These are phyloP conservation scores for Cerastis leucographa DNA, from an alignment of 2,888 invertebrate species.

Conservation along the genomic window DNA sequence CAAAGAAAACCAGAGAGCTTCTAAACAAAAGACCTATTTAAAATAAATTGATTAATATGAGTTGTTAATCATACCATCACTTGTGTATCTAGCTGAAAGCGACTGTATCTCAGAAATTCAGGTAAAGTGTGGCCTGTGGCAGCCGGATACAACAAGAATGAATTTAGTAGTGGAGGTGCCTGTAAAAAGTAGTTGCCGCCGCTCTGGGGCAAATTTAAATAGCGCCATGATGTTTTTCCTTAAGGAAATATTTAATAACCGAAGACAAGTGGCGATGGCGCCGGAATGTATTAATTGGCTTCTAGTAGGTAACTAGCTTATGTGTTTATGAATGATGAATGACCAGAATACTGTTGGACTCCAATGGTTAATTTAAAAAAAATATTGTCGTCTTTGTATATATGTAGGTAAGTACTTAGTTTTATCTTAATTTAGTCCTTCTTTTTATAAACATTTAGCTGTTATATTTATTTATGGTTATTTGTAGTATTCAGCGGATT, in stretches of 20 bases:
- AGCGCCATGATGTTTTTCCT: slow-evolving; percentile 14
- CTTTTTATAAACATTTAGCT: too few species aligned
- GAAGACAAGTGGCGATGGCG: not conserved
- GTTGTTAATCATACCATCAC: not conserved
- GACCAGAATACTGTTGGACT: not conserved
- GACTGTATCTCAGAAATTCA: slow-evolving; percentile 9
- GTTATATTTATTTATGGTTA: too few species aligned
- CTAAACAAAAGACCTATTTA: not conserved
- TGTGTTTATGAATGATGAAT: slow-evolving; percentile 27
- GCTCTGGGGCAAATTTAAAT: slow-evolving; percentile 14
- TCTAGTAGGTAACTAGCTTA: not conserved
- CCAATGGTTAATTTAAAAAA: not conserved
- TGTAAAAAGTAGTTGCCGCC: slow-evolving; percentile 4
- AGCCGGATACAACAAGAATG: slow-evolving; percentile 8
- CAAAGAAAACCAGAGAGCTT: not conserved
- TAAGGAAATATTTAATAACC: slow-evolving; percentile 20
- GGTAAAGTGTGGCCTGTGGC: not conserved
- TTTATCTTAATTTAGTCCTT: too few species aligned
- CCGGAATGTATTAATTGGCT: not conserved
- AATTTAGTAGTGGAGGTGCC: not conserved
- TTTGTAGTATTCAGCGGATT: too few species aligned
- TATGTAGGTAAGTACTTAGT: too few species aligned
- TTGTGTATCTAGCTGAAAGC: not conserved
- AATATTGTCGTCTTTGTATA: too few species aligned
- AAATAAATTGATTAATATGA: slow-evolving; percentile 24